phyloP scores from a whole-genome alignment of 2,797 vertebrate genomes.

The Calcarius lapponicus region DNA sequence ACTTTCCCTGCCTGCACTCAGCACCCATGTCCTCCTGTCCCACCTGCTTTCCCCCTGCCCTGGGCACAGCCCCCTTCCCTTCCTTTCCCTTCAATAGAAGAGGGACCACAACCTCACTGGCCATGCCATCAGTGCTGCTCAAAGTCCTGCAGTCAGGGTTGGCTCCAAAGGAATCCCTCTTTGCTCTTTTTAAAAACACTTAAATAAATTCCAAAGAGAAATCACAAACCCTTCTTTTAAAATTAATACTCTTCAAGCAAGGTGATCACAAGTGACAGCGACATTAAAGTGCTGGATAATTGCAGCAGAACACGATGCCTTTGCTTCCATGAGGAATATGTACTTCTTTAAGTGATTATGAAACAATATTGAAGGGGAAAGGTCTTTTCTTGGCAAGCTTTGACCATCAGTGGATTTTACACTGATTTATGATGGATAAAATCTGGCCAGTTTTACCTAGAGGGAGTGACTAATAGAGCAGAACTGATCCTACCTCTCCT shows the following conservation, averaged over 20 bases:
- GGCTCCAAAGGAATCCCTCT: neutral
- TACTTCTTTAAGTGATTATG: neutral
- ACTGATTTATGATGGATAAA: neutral
- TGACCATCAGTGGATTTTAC: neutral
- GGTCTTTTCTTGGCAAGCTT: neutral
- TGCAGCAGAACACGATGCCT: neutral
- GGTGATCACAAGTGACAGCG: neutral
- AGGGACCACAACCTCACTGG: neutral
- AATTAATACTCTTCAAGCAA: neutral
- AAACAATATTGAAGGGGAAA: neutral
- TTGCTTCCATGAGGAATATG: neutral
- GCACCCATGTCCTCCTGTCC: conserved; percentile 23
- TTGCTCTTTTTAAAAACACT: neutral
- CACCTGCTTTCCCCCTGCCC: neutral
- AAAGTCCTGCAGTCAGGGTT: neutral
- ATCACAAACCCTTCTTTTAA: neutral
- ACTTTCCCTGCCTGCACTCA: neutral
- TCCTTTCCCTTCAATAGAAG: neutral
- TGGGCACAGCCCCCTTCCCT: neutral
- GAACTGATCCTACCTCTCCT: neutral
- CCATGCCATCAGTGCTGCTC: neutral
- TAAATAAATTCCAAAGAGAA: neutral
- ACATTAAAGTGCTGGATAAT: neutral
- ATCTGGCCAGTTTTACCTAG: neutral
- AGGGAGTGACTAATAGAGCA: neutral